phyloP scores from a whole-genome alignment of 2,797 vertebrate species.

The Poeciliopsis gracilis region DNA sequence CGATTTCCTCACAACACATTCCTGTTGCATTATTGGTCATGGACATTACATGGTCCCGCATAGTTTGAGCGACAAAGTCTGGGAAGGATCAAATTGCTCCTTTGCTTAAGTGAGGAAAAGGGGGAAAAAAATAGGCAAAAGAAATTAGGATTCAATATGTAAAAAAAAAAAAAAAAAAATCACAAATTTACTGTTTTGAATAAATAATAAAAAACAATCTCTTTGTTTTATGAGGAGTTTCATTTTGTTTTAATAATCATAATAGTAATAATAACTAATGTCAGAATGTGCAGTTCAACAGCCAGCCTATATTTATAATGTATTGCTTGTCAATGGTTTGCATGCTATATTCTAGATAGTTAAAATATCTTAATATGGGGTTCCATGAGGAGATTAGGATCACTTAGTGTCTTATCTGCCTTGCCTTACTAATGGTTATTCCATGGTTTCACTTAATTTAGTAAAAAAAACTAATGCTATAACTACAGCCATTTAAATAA shows the following conservation, averaged over 20 bases:
- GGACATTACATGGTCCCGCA: conserved; percentile 65
- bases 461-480: not conserved
- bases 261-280: too few relatives aligned
- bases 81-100: conserved; percentile 58
- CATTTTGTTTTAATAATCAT: not conserved
- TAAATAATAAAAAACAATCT: not conserved
- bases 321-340: not conserved
- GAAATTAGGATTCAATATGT: not conserved
- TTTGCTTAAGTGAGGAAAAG: conserved; percentile 28
- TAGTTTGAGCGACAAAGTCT: conserved; percentile 50
- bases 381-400: not conserved
- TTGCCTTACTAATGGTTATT: not conserved
- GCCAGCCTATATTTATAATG: not conserved
- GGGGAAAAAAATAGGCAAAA: not conserved
- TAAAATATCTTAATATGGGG: not conserved
- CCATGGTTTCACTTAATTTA: not conserved
- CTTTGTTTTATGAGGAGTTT: not conserved
- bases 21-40: conserved; percentile 76
- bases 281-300: not conserved
- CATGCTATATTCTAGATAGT: not conserved
- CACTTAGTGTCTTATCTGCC: not conserved
- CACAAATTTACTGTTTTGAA: not conserved
- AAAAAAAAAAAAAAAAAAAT: too few relatives aligned
- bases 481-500: not conserved
- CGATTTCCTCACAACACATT: conserved; percentile 77